A percentile compares a stretch with the other conserved stretches of the same genome.
Evolutionary conservation across 2,113 vertebrate species (phyloP).

Genomic region (Oreochromis spilurus): DNA sequence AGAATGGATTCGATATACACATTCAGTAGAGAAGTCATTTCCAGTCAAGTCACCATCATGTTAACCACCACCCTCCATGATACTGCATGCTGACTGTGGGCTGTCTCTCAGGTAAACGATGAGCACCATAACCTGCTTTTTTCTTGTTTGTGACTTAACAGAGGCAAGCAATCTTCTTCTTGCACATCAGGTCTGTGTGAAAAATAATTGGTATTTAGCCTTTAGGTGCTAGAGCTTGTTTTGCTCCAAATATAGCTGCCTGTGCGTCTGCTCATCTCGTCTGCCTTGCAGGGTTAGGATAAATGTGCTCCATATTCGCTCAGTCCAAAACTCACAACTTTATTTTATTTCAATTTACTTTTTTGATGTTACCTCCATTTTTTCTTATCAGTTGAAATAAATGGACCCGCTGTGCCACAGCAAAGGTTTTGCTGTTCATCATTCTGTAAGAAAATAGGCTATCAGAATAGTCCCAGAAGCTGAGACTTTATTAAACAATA

Average conservation of each 20-base stretch:
- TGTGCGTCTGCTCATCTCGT: conserved; percentile 40
- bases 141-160: conserved; percentile 31
- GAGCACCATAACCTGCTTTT: conserved; percentile 16
- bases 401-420: background rate
- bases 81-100: conserved; percentile 51
- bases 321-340: conserved; percentile 20
- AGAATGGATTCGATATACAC: conserved; percentile 50
- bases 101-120: conserved; percentile 51
- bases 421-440: conserved; percentile 24
- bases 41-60: conserved; percentile 55
- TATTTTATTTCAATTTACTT: conserved; percentile 13
- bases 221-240: conserved; percentile 47
- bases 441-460: conserved; percentile 16
- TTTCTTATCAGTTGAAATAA: conserved; percentile 6
- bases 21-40: conserved; percentile 64
- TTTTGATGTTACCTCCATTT: background rate
- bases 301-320: conserved; percentile 34
- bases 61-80: conserved; percentile 57
- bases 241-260: conserved; percentile 55
- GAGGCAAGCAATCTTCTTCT: conserved; percentile 28
- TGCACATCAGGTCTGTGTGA: conserved; percentile 39
- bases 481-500: conserved; percentile 28
- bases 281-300: conserved; percentile 40
- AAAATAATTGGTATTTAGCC: conserved; percentile 65
- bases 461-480: conserved; percentile 1